Conservation (phyloP, 1,140 invertebrate species). For the Hyposmocoma kahamanoa region DNA sequence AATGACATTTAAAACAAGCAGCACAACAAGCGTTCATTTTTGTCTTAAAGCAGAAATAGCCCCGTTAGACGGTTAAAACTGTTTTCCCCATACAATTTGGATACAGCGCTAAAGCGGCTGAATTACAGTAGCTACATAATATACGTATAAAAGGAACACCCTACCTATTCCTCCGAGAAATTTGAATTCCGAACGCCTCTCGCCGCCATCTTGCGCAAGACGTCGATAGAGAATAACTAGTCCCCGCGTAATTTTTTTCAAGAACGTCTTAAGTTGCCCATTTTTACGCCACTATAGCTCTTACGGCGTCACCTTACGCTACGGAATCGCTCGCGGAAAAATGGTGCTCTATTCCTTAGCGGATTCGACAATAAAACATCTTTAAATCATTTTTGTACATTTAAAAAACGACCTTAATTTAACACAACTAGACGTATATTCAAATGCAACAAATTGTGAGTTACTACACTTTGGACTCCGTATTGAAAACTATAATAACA, state of each 20-base stretch:
- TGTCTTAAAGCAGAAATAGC: background rate
- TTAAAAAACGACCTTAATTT: too few relatives aligned
- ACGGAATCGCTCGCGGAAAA: conserved; percentile 69
- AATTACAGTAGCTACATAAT: conserved; percentile 7
- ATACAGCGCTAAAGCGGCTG: conserved; percentile 15
- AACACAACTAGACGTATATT: too few relatives aligned
- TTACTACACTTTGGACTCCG: conserved; percentile 21
- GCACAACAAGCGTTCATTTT: too few relatives aligned
- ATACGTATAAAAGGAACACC: conserved; percentile 37
- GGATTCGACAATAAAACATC: conserved; percentile 16
- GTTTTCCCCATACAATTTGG: background rate
- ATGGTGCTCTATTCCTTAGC: conserved; percentile 49
- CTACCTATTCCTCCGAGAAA: conserved; percentile 64
- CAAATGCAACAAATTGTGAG: background rate
- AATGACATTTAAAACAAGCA: background rate
- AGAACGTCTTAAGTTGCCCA: conserved; percentile 67
- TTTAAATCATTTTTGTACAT: too few relatives aligned
- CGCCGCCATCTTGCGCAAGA: conserved; percentile 69
- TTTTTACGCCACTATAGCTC: conserved; percentile 68
- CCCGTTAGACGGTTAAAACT: background rate
- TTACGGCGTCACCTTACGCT: conserved; percentile 58
- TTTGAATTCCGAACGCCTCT: conserved; percentile 65
- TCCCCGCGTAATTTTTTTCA: conserved; percentile 53
- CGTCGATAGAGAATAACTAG: conserved; percentile 64
- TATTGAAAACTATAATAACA: conserved; percentile 62